These are phyloP conservation scores for Cacoxenus indagator DNA, from an alignment of 2,888 invertebrate genomes.

Conservation along the genomic window DNA sequence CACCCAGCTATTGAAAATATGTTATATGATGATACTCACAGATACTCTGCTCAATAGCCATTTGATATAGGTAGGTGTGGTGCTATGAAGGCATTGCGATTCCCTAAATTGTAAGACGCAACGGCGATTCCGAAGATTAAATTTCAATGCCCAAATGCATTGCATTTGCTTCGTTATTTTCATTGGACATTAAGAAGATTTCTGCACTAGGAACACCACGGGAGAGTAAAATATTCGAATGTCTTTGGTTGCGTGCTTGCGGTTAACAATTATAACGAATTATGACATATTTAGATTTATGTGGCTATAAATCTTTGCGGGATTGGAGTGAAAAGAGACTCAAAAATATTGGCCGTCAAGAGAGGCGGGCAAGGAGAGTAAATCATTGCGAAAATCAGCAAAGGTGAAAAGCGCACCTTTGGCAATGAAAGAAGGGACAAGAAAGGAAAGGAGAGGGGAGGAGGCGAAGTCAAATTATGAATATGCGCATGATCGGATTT, in stretches of 20 bases:
- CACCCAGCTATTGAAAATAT: no score
- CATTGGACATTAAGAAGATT: no score
- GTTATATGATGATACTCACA: no score
- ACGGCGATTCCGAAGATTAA: no score
- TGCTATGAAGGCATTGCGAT: no score
- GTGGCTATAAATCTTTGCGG: constrained; percentile 10
- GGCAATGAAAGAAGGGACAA: constrained; percentile 35
- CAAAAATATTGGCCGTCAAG: background rate
- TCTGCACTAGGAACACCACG: constrained; percentile 40
- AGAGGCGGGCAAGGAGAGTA: background rate
- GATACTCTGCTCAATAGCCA: no score
- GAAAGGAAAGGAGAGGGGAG: background rate
- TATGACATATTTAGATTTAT: constrained; percentile 63
- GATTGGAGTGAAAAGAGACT: background rate
- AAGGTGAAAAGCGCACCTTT: background rate
- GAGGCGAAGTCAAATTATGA: background rate
- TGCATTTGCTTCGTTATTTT: no score
- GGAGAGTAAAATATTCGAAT: background rate
- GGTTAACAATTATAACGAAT: constrained; percentile 60
- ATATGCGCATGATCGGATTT: background rate
- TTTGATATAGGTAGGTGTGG: no score
- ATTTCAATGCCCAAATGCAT: no score
- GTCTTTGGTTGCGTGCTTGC: constrained; percentile 34
- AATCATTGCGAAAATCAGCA: background rate
- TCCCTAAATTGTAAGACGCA: no score